A percentile compares a stretch with the other conserved stretches of the same genome.
Conservation (phyloP, 2,113 vertebrate species). For the Podiceps cristatus region DNA sequence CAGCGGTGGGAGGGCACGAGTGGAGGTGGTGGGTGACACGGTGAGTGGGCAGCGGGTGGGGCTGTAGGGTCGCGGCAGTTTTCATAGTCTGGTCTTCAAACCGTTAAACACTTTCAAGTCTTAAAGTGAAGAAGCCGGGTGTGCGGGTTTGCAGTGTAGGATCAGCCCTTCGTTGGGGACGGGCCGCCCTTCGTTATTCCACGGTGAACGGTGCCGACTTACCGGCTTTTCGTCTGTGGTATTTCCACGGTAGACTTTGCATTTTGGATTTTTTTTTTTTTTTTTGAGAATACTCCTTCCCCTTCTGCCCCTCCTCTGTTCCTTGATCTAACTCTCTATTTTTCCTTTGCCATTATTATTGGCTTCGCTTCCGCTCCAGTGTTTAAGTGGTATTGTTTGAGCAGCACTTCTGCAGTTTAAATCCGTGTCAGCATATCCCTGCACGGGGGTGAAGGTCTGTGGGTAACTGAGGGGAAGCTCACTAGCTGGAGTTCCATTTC, state of each 20-base stretch:
- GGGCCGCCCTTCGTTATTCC: accelerated
- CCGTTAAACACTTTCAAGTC: neutral
- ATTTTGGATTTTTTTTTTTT: neutral
- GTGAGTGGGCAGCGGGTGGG: accelerated
- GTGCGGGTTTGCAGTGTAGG: accelerated
- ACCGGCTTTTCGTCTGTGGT: accelerated
- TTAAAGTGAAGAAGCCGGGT: neutral
- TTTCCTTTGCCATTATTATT: neutral
- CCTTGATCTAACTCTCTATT: neutral
- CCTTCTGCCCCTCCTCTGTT: accelerated
- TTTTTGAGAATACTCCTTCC: neutral
- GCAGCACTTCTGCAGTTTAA: neutral
- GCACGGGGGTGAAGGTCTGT: accelerated
- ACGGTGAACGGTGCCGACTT: neutral
- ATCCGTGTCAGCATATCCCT: accelerated
- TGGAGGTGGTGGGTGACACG: neutral
- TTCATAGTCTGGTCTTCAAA: accelerated
- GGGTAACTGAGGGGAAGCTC: neutral
- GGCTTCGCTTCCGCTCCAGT: neutral
- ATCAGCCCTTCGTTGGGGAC: neutral
- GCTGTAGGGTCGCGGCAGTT: accelerated
- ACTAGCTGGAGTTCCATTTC: neutral
- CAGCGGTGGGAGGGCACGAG: neutral
- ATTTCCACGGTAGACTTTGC: neutral
- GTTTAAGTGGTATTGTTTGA: neutral